Evolutionary conservation across 2,113 vertebrate genomes (phyloP).

Genomic region (Tachuris rubrigastra): DNA sequence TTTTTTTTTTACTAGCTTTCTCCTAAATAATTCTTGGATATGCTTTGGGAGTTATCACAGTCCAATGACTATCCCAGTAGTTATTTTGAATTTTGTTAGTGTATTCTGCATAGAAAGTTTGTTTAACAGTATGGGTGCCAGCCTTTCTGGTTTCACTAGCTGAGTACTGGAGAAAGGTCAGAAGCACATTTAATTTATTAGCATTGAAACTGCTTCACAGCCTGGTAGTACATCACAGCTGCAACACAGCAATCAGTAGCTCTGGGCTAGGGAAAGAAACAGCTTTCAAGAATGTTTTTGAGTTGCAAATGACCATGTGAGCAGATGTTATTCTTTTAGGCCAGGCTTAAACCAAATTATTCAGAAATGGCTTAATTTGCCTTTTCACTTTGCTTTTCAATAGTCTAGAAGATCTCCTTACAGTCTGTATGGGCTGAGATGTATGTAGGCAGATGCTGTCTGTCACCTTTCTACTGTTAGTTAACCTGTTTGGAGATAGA

Average conservation of each 20-base stretch:
- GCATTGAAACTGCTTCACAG: background rate
- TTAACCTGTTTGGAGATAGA: background rate
- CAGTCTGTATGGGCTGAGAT: background rate
- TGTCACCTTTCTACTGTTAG: background rate
- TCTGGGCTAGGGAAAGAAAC: background rate
- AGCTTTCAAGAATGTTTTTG: background rate
- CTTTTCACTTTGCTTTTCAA: background rate
- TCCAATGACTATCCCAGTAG: background rate
- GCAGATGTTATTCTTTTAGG: background rate
- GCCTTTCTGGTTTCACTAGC: background rate
- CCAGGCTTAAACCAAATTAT: background rate
- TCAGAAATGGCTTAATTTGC: background rate
- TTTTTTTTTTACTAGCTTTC: background rate
- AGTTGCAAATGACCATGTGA: background rate
- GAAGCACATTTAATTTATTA: conserved; percentile 18
- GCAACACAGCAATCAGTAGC: background rate
- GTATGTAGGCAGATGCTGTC: background rate
- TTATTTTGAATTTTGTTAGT: background rate
- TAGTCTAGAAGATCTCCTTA: background rate
- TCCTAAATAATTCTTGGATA: background rate
- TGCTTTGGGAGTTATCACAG: background rate
- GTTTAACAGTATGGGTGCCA: background rate
- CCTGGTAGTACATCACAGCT: background rate
- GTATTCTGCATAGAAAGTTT: background rate
- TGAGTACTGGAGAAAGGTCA: background rate